These are phyloP conservation scores for Sphaeramia orbicularis DNA, from an alignment of 2,797 vertebrate genomes.

Conservation along the genomic window DNA sequence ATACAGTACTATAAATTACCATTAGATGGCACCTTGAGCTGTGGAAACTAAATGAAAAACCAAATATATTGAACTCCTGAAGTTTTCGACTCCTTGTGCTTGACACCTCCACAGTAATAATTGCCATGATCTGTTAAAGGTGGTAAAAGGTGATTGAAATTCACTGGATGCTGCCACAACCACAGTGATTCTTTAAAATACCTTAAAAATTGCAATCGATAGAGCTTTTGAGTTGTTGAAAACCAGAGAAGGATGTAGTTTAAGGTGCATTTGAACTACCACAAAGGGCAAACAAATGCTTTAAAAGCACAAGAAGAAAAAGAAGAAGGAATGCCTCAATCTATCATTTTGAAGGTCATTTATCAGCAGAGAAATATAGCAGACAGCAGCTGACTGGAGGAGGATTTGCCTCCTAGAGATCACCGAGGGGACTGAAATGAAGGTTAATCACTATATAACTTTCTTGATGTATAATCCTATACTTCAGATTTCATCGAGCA, in stretches of 20 bases:
- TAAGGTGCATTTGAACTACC: constrained; percentile 59
- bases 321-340: constrained; percentile 44
- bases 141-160: background rate
- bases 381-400: constrained; percentile 57
- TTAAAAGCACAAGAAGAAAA: constrained; percentile 45
- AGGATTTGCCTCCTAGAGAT: constrained; percentile 71
- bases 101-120: background rate
- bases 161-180: no score
- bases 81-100: background rate
- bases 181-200: background rate
- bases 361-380: constrained; percentile 55
- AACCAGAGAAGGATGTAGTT: constrained; percentile 37
- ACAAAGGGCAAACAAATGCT: constrained; percentile 65
- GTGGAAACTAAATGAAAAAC: background rate
- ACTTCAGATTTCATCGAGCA: constrained; percentile 77
- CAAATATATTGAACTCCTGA: background rate
- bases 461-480: constrained; percentile 77
- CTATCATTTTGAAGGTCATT: constrained; percentile 77
- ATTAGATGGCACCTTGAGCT: constrained; percentile 53
- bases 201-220: constrained; percentile 2
- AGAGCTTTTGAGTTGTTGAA: constrained; percentile 6
- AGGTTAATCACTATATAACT: constrained; percentile 84
- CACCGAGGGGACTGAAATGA: constrained; percentile 66
- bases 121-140: background rate
- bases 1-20: constrained; percentile 40